phyloP scores from a whole-genome alignment of 2,797 vertebrate genomes.

The Miichthys miiuy region DNA sequence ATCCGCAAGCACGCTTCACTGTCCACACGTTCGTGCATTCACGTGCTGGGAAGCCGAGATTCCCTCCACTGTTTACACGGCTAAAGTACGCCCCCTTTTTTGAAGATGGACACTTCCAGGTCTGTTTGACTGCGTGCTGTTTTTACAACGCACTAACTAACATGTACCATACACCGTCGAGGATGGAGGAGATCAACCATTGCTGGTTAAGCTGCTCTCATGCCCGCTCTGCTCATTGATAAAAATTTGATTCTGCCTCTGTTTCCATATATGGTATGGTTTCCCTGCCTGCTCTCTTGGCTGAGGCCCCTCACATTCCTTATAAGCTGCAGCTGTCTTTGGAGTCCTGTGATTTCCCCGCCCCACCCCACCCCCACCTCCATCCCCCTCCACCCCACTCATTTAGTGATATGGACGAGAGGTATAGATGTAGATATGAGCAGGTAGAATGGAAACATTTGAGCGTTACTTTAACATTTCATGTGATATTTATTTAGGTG shows the following conservation, averaged over 20 bases:
- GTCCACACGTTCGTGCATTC: constrained; percentile 43
- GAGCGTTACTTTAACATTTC: constrained; percentile 40
- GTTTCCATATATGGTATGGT: constrained; percentile 98
- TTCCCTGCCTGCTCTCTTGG: constrained; percentile 90
- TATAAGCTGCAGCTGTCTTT: constrained; percentile 98
- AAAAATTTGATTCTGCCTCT: constrained; percentile 94
- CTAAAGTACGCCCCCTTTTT: constrained; percentile 45
- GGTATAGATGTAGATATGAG: constrained; percentile 71
- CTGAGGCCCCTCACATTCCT: constrained; percentile 96
- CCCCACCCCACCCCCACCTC: constrained; percentile 30
- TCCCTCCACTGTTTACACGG: constrained; percentile 57
- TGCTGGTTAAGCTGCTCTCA: constrained; percentile 72
- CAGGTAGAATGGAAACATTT: constrained; percentile 65
- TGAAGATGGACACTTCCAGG: constrained; percentile 52
- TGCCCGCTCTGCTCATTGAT: constrained; percentile 90
- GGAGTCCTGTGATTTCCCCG: constrained; percentile 79
- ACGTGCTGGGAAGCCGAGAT: constrained; percentile 41
- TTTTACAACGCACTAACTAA: constrained; percentile 57
- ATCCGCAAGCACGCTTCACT: constrained; percentile 30
- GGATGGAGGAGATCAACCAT: constrained; percentile 70
- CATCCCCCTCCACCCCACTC: constrained; percentile 39
- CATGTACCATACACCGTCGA: constrained; percentile 40
- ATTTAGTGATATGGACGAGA: constrained; percentile 69
- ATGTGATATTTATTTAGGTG: constrained; percentile 40
- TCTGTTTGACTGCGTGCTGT: constrained; percentile 45